Evolutionary conservation across 2,113 vertebrate genomes (phyloP).

Genomic region (Otocyon megalotis): DNA sequence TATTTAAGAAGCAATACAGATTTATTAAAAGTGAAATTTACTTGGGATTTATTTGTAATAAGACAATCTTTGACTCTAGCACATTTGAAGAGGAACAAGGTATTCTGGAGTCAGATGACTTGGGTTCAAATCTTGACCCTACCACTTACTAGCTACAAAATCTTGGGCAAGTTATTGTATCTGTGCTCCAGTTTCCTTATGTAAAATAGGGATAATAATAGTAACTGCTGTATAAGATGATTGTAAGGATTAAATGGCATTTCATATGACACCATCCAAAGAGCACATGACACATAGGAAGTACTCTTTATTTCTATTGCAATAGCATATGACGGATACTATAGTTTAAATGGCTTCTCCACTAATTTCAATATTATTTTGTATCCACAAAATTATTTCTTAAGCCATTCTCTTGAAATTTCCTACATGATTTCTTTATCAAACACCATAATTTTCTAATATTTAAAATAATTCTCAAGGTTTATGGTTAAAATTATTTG

Average conservation of each 20-base stretch:
- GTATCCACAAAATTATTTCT: neutral
- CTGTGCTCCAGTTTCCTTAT: neutral
- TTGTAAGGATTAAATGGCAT: neutral
- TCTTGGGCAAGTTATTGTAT: neutral
- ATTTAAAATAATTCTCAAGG: conserved; percentile 10
- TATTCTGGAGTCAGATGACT: neutral
- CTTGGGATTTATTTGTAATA: neutral
- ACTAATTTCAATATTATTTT: neutral
- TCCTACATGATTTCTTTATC: neutral
- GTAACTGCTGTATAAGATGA: neutral
- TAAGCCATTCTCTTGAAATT: conserved; percentile 24
- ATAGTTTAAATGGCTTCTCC: neutral
- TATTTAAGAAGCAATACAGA: neutral
- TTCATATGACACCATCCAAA: neutral
- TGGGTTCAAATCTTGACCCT: neutral
- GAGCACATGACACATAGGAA: neutral
- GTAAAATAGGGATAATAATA: neutral
- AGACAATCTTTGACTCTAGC: neutral
- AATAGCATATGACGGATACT: neutral
- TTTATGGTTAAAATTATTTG: conserved; percentile 16
- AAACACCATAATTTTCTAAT: neutral
- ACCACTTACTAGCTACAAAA: neutral
- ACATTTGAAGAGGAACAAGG: neutral
- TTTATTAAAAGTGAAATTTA: neutral
- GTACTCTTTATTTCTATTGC: neutral